phyloP scores from a whole-genome alignment of 2,888 invertebrate species.

The Bombylius major region DNA sequence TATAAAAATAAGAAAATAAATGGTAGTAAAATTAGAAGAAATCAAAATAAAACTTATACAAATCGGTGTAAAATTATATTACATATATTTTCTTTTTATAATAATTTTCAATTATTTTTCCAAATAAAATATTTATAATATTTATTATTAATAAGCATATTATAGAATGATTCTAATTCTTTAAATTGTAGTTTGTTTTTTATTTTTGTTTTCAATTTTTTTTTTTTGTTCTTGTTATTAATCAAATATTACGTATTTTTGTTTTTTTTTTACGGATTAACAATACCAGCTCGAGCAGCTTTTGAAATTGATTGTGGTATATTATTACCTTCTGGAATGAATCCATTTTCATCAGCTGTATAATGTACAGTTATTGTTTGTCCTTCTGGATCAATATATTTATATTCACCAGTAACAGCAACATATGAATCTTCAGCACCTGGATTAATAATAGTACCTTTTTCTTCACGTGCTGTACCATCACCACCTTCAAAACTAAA shows the following conservation, averaged over 20 bases:
- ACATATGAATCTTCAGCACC: constrained; percentile 24
- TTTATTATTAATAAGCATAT: too few relatives aligned
- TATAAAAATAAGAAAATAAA: too few relatives aligned
- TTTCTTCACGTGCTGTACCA: constrained; percentile 26
- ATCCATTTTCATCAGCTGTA: constrained; percentile 33
- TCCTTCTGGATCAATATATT: constrained; percentile 27
- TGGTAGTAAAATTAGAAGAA: too few relatives aligned
- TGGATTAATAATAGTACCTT: constrained; percentile 19
- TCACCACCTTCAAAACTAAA: constrained; percentile 22
- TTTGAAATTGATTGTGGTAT: constrained; percentile 28
- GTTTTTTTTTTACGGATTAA: neutral
- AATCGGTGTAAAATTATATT: too few relatives aligned
- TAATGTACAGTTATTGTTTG: constrained; percentile 30
- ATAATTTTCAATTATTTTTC: too few relatives aligned
- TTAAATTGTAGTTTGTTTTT: too few relatives aligned
- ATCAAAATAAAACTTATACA: too few relatives aligned
- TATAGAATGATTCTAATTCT: too few relatives aligned
- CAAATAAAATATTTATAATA: too few relatives aligned
- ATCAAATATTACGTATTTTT: neutral
- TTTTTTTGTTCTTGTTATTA: too few relatives aligned
- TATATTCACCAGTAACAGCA: constrained; percentile 29
- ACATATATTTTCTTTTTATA: too few relatives aligned
- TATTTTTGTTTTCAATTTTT: too few relatives aligned
- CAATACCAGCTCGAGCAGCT: constrained; percentile 26
- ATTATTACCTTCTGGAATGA: constrained; percentile 27